Evolutionary conservation across 2,888 invertebrate species (phyloP).

Genomic region (Platycnemis pennipes): DNA sequence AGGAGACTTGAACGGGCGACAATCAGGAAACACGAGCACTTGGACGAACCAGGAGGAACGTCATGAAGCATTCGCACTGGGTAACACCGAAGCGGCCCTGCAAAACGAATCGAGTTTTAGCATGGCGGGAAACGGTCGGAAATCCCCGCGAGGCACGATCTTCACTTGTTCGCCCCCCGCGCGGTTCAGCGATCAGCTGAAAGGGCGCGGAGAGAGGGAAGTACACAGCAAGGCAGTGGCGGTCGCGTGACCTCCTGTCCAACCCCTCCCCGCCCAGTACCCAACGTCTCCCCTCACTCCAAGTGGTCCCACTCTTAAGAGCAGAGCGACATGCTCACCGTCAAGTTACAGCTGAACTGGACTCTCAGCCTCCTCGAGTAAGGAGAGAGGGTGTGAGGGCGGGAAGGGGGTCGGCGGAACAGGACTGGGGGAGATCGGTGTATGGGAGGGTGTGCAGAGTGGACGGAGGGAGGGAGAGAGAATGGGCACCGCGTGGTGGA

Average conservation of each 20-base stretch:
- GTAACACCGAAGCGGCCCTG: background rate
- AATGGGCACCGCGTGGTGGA: slow-evolving; percentile 23
- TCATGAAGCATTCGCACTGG: background rate
- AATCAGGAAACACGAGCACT: background rate
- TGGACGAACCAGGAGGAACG: background rate
- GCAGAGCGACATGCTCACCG: slow-evolving; percentile 60
- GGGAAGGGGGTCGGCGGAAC: background rate
- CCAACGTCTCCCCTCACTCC: slow-evolving; percentile 11
- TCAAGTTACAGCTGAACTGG: slow-evolving; percentile 65
- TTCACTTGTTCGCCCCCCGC: slow-evolving; percentile 51
- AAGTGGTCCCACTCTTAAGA: slow-evolving; percentile 55
- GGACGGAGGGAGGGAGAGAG: slow-evolving; percentile 15
- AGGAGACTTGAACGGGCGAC: slow-evolving; percentile 51
- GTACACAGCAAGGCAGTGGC: background rate
- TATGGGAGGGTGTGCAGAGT: background rate
- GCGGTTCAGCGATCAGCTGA: slow-evolving; percentile 62
- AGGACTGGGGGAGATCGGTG: background rate
- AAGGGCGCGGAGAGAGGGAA: slow-evolving; percentile 12
- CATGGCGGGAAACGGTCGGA: slow-evolving; percentile 40
- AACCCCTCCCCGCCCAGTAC: background rate
- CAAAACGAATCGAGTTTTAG: background rate
- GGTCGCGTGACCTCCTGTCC: slow-evolving; percentile 54
- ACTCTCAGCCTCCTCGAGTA: background rate
- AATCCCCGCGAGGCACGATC: slow-evolving; percentile 34
- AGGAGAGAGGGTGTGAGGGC: background rate